These are phyloP conservation scores for Channallabes apus DNA, from an alignment of 2,797 vertebrate species.

Conservation along the genomic window DNA sequence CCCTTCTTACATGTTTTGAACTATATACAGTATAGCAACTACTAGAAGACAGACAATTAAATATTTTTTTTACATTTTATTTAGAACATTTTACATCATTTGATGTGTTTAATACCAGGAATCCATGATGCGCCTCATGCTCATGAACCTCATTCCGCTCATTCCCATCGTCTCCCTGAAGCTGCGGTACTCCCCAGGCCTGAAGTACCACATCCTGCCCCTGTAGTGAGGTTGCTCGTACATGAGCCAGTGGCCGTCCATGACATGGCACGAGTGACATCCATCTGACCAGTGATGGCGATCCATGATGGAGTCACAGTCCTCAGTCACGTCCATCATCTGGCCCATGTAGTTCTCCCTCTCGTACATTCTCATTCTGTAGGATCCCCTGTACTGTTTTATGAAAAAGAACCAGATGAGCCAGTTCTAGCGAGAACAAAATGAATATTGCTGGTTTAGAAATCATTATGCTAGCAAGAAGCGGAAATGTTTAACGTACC, in stretches of 20 bases:
- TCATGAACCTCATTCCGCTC: slow-evolving; percentile 28
- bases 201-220: slow-evolving; percentile 35
- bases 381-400: slow-evolving; percentile 32
- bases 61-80: not conserved
- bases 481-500: slow-evolving; percentile 12
- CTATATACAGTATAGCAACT: not conserved
- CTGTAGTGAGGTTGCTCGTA: slow-evolving; percentile 19
- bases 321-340: slow-evolving; percentile 48
- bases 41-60: not conserved
- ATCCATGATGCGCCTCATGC: slow-evolving; percentile 26
- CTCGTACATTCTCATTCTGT: slow-evolving; percentile 42
- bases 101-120: slow-evolving; percentile 22
- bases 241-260: slow-evolving; percentile 32
- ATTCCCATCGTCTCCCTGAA: slow-evolving; percentile 24
- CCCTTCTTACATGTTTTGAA: not conserved
- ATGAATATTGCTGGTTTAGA: not conserved
- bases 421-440: not conserved
- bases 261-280: slow-evolving; percentile 42
- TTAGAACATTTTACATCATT: not conserved
- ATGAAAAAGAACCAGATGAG: not conserved
- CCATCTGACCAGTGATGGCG: slow-evolving; percentile 41
- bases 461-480: not conserved
- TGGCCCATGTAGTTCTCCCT: slow-evolving; percentile 43
- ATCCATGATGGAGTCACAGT: slow-evolving; percentile 45
- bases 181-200: slow-evolving; percentile 25